Evolutionary conservation across 2,113 vertebrate species (phyloP), one percentile per base, ranked within the genome.

Genomic region (Miniopterus natalensis): DNA sequence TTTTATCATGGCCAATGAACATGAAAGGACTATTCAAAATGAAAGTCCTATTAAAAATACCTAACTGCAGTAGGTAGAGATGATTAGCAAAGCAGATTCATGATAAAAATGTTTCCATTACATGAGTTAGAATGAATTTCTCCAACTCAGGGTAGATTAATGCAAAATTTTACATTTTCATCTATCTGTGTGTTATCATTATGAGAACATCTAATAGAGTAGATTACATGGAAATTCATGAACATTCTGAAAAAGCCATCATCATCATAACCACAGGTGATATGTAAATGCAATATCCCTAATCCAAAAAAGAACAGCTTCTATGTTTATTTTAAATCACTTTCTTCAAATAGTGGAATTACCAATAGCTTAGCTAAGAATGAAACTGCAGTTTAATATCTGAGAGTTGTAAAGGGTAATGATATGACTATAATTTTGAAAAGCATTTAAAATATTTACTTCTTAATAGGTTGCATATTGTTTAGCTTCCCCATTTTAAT

Each of bases 401-500:
- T 92, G 68, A 92, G 2, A 40, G 51, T n/a, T 88, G 7, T 18
- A 65, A 90, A 87, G 17, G 23, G 23, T 20, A 89, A 71, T 68
- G 70, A 57, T 40, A 70, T 25, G 21, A 93, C 42, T 68, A 83
- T 3, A 79, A 47, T 79, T 66, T 61, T 87, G 49, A 83, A 90
- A 89, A 75, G 49, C 57, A 92, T 66, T 89, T 83, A 83, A 94
- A 93, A 87, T 89, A 93, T 49, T 87, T 90, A 85, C 75, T 92
- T 93, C 94, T 95, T 93, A 88, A 93, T 45, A 95, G 87, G 47
- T 18, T 42, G 10, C 70, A 95, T 88, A 81, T 36, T 96, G 85
- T 81, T 94, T 95, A 47, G 71, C 36, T 84, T 87, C 57, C 51
- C 15, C 36, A 73, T 91, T 94, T 95, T 80, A 90, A 95, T 55